Percentiles rank a stretch among this genome's conserved stretches.
phyloP scores from a whole-genome alignment of 2,888 invertebrate genomes.

The Scelioninae gen. 2 region DNA sequence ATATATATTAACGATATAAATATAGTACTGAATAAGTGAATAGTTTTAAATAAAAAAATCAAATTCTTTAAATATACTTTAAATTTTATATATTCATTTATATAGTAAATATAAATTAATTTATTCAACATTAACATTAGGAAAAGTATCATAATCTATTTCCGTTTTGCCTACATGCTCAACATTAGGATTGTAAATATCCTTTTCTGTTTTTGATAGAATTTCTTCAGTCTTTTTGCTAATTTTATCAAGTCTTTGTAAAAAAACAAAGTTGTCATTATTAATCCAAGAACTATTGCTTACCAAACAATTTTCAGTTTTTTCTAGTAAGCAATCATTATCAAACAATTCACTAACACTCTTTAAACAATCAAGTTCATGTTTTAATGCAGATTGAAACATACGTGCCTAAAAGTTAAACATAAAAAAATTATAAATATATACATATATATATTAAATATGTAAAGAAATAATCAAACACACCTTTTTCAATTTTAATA shows the following conservation, averaged over 20 bases:
- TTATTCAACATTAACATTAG: too few species aligned
- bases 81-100: too few species aligned
- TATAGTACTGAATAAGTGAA: too few species aligned
- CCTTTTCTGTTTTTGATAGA: background rate
- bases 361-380: conserved; percentile 30
- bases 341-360: background rate
- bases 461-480: background rate
- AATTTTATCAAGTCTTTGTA: background rate
- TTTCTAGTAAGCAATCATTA: background rate
- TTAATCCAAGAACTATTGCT: background rate
- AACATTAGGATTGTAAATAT: conserved; percentile 25
- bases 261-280: background rate
- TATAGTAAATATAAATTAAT: too few species aligned
- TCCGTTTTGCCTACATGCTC: background rate
- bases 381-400: conserved; percentile 50
- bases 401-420: conserved; percentile 53
- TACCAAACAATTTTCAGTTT: conserved; percentile 1
- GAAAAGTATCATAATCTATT: too few species aligned
- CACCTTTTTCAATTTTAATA: conserved; percentile 49
- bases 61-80: too few species aligned
- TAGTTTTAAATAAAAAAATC: too few species aligned
- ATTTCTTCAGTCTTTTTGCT: background rate
- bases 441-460: background rate
- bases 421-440: conserved; percentile 9
- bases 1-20: too few species aligned